These are phyloP conservation scores for Lethrus apterus DNA, from an alignment of 1,140 invertebrate species.

Conservation along the genomic window DNA sequence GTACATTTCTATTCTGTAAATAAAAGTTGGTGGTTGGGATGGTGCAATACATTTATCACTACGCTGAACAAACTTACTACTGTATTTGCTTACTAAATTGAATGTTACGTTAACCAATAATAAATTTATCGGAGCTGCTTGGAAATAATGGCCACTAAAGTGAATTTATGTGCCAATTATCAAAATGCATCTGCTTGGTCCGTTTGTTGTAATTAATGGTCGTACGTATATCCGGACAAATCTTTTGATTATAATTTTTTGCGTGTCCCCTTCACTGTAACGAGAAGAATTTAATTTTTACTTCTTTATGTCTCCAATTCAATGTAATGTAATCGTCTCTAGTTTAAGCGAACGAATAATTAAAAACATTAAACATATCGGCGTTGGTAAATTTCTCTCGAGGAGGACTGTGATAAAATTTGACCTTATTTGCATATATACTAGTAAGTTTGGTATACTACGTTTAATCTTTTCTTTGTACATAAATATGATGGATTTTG, in stretches of 20 bases:
- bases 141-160: constrained; percentile 7
- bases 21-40: constrained; percentile 36
- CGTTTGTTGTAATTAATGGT: too few relatives aligned
- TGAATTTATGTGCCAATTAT: constrained; percentile 2
- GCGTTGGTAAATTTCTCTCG: neutral
- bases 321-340: neutral
- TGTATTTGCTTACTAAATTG: constrained; percentile 27
- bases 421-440: constrained; percentile 19
- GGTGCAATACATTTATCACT: constrained; percentile 37
- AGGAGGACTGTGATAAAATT: constrained; percentile 20
- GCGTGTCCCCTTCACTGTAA: too few relatives aligned
- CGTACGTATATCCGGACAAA: too few relatives aligned
- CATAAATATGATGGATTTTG: constrained; percentile 3
- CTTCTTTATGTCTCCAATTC: too few relatives aligned
- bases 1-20: constrained; percentile 1
- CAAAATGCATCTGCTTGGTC: too few relatives aligned
- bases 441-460: constrained; percentile 21
- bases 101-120: constrained; percentile 11
- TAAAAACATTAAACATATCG: neutral
- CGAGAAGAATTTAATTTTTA: too few relatives aligned
- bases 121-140: constrained; percentile 11
- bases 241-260: too few relatives aligned
- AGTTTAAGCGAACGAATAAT: neutral
- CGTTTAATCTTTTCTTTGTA: neutral
- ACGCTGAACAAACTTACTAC: constrained; percentile 32